Percentiles rank a stretch among this genome's conserved stretches.
Evolutionary conservation across 2,888 invertebrate genomes (phyloP).

Genomic region (Shargacucullia verbasci): DNA sequence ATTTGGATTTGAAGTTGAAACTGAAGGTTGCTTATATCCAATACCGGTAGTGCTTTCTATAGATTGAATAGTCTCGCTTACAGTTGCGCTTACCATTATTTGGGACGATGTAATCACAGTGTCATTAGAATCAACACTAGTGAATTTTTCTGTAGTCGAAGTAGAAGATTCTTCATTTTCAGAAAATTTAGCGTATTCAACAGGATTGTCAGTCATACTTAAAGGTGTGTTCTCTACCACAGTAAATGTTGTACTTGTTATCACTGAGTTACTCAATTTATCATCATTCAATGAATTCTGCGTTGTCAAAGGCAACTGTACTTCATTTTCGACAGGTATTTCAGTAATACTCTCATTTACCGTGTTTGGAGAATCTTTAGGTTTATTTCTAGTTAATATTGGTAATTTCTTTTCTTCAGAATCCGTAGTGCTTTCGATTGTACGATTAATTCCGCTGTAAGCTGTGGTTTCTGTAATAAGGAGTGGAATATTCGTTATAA

Average conservation of each 20-base stretch:
- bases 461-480: background rate
- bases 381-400: background rate
- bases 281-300: background rate
- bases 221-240: background rate
- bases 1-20: too few relatives aligned
- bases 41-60: too few relatives aligned
- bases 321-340: background rate
- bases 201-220: background rate
- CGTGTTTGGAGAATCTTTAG: background rate
- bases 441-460: background rate
- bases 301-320: background rate
- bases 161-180: background rate
- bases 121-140: constrained; percentile 2
- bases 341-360: background rate
- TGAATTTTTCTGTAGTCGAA: background rate
- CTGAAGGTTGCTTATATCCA: too few relatives aligned
- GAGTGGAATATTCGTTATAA: background rate
- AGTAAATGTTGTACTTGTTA: background rate
- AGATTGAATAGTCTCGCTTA: too few relatives aligned
- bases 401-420: constrained; percentile 1
- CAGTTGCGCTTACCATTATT: too few relatives aligned
- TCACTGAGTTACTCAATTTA: background rate
- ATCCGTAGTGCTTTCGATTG: background rate
- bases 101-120: too few relatives aligned
- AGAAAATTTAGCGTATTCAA: background rate